Base-by-base conservation (phyloP, 2,113 vertebrate species). In the Hyperopisus bebe region DNA sequence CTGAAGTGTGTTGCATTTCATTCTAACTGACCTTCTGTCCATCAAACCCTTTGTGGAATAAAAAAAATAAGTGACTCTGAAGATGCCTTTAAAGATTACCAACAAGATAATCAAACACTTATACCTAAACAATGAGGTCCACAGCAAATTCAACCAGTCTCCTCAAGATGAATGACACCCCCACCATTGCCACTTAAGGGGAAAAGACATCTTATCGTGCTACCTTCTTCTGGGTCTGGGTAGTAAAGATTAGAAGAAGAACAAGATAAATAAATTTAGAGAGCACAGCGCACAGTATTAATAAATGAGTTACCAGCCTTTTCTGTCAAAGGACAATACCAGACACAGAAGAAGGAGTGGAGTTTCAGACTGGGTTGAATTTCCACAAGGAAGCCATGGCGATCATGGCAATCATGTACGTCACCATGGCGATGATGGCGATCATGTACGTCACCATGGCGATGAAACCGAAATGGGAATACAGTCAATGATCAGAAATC, bases 101-200 rank as follows among this genome's bases (percentile, higher is more conserved):
- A 53, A 27, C 85, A 35, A 86, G 85, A 53, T 86, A 53, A 53
- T 86, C 50, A 55, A 86, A 35, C 85, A 27, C 48, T 53, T 53
- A 53, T 15, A 86, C 80, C 1, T 83, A 44, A 47, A 47, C 80
- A 44, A 47, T 31, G 47, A 50, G 24, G 21, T 31, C 24, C 27
- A 86, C 48, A 51, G 47, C 85, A 86, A 86, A 53, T 86, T 35
- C 53, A 86, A 51, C n/a, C 50, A 53, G 48, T 39, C 85, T 86
- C 50, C 46, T 27, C 27, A 35, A 35, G 85, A 39, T 51, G 9
- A 86, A 86, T 86, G n/a, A 86, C 85, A 51, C 27, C 47, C 48
- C 24, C 58, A 66, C 85, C 85, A 8, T 21, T 51, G 27, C n/a
- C 85, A 86, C 47, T n/a, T 86, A 17, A 27, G 85, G n/a, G n/a